phyloP scores from a whole-genome alignment of 2,113 vertebrate species.

The Myodes glareolus region DNA sequence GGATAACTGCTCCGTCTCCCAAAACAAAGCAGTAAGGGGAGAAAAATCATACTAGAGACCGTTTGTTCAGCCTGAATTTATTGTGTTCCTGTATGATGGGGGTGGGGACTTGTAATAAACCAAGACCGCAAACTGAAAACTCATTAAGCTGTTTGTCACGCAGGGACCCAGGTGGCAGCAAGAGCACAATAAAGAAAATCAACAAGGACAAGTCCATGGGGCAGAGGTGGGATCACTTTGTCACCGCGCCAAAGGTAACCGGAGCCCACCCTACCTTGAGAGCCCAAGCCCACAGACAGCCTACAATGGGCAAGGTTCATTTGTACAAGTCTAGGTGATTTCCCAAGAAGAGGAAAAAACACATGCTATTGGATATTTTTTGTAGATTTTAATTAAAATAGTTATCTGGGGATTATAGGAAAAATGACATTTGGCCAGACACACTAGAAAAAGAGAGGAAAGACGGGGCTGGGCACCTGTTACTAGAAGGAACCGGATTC shows the following conservation, averaged over 20 bases:
- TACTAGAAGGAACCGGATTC: slow-evolving; percentile 31
- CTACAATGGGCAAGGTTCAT: neutral
- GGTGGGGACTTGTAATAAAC: slow-evolving; percentile 52
- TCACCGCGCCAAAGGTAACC: slow-evolving; percentile 81
- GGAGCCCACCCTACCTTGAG: too few relatives aligned
- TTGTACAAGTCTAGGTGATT: neutral
- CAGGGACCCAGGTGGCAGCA: slow-evolving; percentile 88
- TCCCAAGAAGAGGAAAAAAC: neutral
- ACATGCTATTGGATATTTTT: neutral
- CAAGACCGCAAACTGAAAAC: slow-evolving; percentile 51
- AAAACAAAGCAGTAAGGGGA: neutral
- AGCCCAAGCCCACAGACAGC: too few relatives aligned
- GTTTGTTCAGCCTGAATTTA: neutral
- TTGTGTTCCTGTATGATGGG: slow-evolving; percentile 54
- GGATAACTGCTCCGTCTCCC: neutral
- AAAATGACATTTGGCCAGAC: slow-evolving; percentile 33
- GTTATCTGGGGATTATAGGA: slow-evolving; percentile 48
- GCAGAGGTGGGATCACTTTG: slow-evolving; percentile 87
- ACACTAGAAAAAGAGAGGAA: neutral
- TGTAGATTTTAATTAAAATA: slow-evolving; percentile 69
- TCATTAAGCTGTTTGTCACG: slow-evolving; percentile 73
- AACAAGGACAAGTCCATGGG: slow-evolving; percentile 85
- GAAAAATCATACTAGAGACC: neutral
- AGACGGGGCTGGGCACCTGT: neutral
- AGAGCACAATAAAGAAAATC: slow-evolving; percentile 82